phyloP scores from a whole-genome alignment of 2,888 invertebrate species.

The Homarus gammarus region DNA sequence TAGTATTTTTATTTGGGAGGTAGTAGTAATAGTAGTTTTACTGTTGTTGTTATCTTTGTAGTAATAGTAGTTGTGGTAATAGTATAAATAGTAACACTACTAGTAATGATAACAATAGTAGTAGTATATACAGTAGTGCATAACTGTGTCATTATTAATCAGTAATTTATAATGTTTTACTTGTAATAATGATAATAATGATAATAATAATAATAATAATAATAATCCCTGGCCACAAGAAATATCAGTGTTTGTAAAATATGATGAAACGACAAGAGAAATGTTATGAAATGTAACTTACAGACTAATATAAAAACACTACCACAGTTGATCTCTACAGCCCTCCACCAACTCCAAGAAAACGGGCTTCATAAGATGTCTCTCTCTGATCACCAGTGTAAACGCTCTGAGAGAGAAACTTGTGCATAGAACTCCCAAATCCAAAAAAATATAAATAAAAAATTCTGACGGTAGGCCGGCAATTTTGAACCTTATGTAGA shows the following conservation, averaged over 20 bases:
- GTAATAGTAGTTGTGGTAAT: not conserved
- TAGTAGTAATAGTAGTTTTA: too few relatives aligned
- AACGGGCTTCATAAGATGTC: not conserved
- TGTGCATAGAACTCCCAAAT: slow-evolving; percentile 12
- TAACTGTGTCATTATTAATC: too few relatives aligned
- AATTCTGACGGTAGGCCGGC: slow-evolving; percentile 1
- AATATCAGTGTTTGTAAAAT: not conserved
- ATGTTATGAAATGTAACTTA: not conserved
- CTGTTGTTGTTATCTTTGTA: not conserved
- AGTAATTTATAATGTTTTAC: too few relatives aligned
- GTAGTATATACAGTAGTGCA: too few relatives aligned
- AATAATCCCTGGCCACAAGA: not conserved
- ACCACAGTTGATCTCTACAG: not conserved
- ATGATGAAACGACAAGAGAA: not conserved
- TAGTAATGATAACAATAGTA: too few relatives aligned
- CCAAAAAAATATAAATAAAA: too few relatives aligned
- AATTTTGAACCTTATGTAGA: not conserved
- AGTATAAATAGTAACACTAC: not conserved
- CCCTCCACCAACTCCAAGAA: not conserved
- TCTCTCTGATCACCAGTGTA: not conserved
- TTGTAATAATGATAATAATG: not conserved
- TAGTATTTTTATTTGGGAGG: too few relatives aligned
- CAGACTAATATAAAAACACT: not conserved
- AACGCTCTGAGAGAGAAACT: not conserved
- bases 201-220: not conserved